phyloP scores from a whole-genome alignment of 37 sponge, comb jelly and placozoan genomes.

The Oopsacas minuta region DNA sequence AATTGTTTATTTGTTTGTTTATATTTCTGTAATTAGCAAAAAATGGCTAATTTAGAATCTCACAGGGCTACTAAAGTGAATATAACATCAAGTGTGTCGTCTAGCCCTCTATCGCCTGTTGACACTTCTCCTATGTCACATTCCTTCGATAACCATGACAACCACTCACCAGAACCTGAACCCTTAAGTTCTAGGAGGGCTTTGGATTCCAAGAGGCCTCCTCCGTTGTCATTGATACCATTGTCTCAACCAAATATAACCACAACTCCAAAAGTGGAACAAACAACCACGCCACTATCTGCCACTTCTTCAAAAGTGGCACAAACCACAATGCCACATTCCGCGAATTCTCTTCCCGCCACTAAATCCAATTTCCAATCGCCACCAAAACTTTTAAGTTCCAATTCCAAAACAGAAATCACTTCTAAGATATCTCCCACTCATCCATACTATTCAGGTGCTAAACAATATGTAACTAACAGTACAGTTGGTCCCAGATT shows the following conservation, averaged over 20 bases:
- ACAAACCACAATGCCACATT: no score
- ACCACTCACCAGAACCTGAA: not conserved
- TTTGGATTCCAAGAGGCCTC: not conserved
- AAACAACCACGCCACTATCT: not conserved
- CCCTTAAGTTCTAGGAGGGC: not conserved
- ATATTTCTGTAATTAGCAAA: not conserved
- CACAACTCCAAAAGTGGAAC: not conserved
- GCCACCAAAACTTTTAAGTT: no score
- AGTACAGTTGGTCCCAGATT: not conserved
- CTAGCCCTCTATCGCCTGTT: not conserved
- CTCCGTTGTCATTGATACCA: not conserved
- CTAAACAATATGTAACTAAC: not conserved
- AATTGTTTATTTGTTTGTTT: not conserved
- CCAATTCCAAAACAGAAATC: not conserved
- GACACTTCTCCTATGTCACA: not conserved
- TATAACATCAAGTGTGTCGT: not conserved
- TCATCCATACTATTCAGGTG: not conserved
- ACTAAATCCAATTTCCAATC: no score
- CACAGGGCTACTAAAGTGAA: not conserved
- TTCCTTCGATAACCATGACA: not conserved
- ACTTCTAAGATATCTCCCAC: not conserved
- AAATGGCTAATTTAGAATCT: not conserved
- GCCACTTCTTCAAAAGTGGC: not conserved
- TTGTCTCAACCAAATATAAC: not conserved
- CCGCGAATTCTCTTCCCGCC: no score